Evolutionary conservation across 2,888 invertebrate species (phyloP), one percentile per base, ranked within the genome.

Genomic region (Panorpa germanica): DNA sequence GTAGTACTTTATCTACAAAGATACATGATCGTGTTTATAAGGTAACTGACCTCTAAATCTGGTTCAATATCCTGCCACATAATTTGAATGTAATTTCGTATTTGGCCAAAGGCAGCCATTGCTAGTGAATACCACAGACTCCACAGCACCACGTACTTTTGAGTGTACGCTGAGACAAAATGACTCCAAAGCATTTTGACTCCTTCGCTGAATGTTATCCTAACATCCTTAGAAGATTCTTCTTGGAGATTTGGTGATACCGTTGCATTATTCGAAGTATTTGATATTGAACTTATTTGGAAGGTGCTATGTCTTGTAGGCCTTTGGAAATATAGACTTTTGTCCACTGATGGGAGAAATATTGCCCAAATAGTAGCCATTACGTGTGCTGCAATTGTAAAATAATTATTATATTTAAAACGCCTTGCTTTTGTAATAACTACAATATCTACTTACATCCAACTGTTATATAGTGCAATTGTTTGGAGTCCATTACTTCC

Each of bases 401-500:
- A 16, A 30, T 36, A 29, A 25, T 28, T 9, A 26, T 27, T n/a
- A n/a, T n/a, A n/a, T n/a, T n/a, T n/a, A n/a, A n/a, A n/a, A n/a
- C n/a, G n/a, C n/a, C n/a, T n/a, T n/a, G n/a, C n/a, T n/a, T n/a
- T n/a, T n/a, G 19, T 29, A 19, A 28, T 3, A 13, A 21, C 9
- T 13, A 10, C 6, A 14, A 25, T 19, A 21, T 28, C 9, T 35
- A 40, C 39, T 41, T 51, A 73, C 73, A 71, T 47, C 59, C 46
- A 29, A 81, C 53, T 1, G 80, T 74, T 34, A 82, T 64, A 46
- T 75, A 80, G 53, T 78, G 80, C 9, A 85, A 61, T 19, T 74
- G 57, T 34, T 70, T 57, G 43, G 72, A 78, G 50, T 74, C 55
- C 59, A 77, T 62, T 5, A 65, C 28, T 2, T 52, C 44, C 30